Evolutionary conservation across 30 jellyfish, hydroid and myxozoan genomes (phyloP), one percentile per base, ranked within the genome.

Genomic region (Chrysaora quinquecirrha): DNA sequence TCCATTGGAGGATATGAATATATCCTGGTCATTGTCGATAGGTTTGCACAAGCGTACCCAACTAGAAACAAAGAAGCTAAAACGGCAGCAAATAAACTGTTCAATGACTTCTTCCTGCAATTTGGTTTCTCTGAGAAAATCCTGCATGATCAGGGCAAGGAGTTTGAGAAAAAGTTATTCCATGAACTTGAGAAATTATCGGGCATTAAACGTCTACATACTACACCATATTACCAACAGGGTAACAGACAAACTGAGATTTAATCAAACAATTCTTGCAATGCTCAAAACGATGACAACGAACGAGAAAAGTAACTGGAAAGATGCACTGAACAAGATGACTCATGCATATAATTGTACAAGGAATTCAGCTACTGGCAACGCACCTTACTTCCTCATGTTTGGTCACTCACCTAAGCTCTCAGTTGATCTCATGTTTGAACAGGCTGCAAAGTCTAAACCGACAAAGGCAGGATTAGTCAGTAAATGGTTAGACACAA

Each of bases 221-320:
- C 89, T 22, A 73, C 95, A 4, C 84, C 84, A 29, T 84, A 72
- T 33, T 83, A 56, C 64, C 95, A 77, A 19, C 83, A 49, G 73
- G 87, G n/a, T n/a, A n/a, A n/a, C n/a, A n/a, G 86, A 30, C 71
- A 62, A 52, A 38, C 38, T n/a, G 93, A 29, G 93, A 16, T 56
- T 82, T 60, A 56, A 82, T 25, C 54, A 46, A n/a, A 68, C 93
- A 30, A 21, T 82, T 23, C 24, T 82, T 28, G 73, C 56, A 20
- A 82, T 82, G 80, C 78, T 82, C 21, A 38, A 61, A 52, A 82
- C 93, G 24, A 31, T 82, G 16, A 30, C 88, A 18, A 77, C 62
- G n/a, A 64, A 64, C 31, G 71, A 71, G 25, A 84, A 63, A 48
- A 25, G 69, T 47, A 63, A 71, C 7, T 84, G 95, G 95, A 67